Evolutionary conservation across 2,797 vertebrate genomes (phyloP), one percentile per base, ranked within the genome.

Genomic region (Mustela erminea): DNA sequence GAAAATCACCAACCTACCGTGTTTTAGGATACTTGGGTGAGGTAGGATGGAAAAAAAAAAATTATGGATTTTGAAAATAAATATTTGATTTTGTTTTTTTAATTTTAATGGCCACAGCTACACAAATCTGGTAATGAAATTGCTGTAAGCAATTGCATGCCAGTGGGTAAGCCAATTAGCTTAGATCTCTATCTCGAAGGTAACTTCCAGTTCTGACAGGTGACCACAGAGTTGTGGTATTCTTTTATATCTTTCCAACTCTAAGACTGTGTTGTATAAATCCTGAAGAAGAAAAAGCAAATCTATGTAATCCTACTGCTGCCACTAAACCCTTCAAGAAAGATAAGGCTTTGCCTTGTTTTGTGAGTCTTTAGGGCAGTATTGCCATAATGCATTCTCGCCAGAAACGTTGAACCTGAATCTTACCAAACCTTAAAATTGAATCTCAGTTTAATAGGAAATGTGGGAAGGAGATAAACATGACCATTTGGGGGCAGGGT

Each of bases 41-140:
- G 21, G 23, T 60, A 92, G 43, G 29, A 5, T 77, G 29, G 43
- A 2, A 62, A 83, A 70, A 70, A 58, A 68, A 78, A n/a, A 43
- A 18, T 75, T 84, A 82, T 72, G 80, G 27, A 80, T 66, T 94
- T 68, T 91, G 49, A 85, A 94, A 84, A 70, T n/a, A 32, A 88
- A 17, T 58, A 60, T 56, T 56, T 83, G 62, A 27, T 41, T 52
- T 49, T 90, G 46, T 49, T 5, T 29, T 43, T 6, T 46, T 46
- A 46, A 46, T 46, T 35, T 17, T 17, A 82, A 93, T 68, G 81
- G 25, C 12, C 25, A 18, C 52, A 91, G 18, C 43, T 62, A 46
- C 81, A 46, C 5, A 68, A 85, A 77, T 38, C 43, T 60, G 35
- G 85, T 93, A 49, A 20, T n/a, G 14, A 81, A 82, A 35, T n/a